These are phyloP conservation scores for Sphaeridia pumilis DNA, from an alignment of 2,888 invertebrate species.

Conservation along the genomic window DNA sequence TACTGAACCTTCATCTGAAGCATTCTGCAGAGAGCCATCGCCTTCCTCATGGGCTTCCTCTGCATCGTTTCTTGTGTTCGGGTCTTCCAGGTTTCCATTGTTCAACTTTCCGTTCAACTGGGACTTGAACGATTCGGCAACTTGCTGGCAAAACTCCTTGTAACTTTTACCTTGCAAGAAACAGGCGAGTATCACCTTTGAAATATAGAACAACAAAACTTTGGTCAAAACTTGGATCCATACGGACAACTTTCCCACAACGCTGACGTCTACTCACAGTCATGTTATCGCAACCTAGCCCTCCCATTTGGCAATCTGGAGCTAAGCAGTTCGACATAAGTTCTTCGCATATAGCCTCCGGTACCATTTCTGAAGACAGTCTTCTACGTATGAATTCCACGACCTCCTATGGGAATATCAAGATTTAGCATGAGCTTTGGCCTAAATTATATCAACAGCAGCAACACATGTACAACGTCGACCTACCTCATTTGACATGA, in stretches of 20 bases:
- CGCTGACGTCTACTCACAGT: constrained; percentile 16
- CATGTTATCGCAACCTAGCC: constrained; percentile 28
- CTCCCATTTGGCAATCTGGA: constrained; percentile 26
- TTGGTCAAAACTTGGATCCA: background rate
- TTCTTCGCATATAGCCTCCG: constrained; percentile 26
- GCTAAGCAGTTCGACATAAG: constrained; percentile 28
- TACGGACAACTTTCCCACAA: background rate
- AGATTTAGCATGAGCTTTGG: too few species aligned
- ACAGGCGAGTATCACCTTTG: constrained; percentile 22
- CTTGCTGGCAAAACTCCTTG: constrained; percentile 17
- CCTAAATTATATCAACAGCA: too few species aligned
- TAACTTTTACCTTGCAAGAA: constrained; percentile 23
- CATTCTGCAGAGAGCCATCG: too few species aligned
- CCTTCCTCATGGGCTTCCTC: too few species aligned
- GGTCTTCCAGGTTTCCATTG: too few species aligned
- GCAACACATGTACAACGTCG: too few species aligned
- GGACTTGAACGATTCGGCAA: too few species aligned
- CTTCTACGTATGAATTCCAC: constrained; percentile 28
- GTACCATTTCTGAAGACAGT: constrained; percentile 18
- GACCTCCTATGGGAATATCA: constrained; percentile 19
- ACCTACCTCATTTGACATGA: constrained; percentile 72
- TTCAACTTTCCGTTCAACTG: too few species aligned
- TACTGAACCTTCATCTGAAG: too few species aligned
- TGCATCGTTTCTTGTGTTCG: too few species aligned
- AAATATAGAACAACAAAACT: background rate